Evolutionary conservation across 2,113 vertebrate species (phyloP), one percentile per base, ranked within the genome.

Genomic region (Leptosomus discolor): DNA sequence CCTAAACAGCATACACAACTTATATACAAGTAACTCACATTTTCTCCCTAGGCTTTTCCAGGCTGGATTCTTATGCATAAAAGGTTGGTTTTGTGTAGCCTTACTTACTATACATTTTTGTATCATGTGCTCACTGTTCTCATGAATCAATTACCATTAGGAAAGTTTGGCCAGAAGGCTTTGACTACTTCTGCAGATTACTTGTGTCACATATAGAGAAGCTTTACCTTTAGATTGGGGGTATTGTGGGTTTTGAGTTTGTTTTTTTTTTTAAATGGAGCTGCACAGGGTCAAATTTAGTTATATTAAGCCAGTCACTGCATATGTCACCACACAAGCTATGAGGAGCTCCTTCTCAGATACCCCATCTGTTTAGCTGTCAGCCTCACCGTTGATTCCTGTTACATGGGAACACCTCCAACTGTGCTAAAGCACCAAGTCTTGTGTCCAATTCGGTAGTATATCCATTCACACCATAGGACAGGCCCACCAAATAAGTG

Each of bases 371-470:
- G 12, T 61, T 71, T 30, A 83, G 46, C 53, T 3, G 1, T 8
- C 36, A 48, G 26, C 56, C 29, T 53, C n/a, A 64, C 19, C 48
- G 46, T 5, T 1, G 3, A 34, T 27, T 82, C 56, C 27, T 75
- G 16, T 26, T 29, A 79, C 8, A 32, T 1, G 0, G 36, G 11
- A 78, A 65, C 4, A 3, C 5, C 21, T 67, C 19, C 1, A 0
- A 60, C 26, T 41, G 27, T 6, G 5, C 24, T 68, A 36, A 43
- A 71, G 54, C 37, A 60, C 10, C 0, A 1, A n/a, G 12, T 46
- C 64, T 41, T 46, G 5, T 54, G 41, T 54, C 20, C n/a, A 54
- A 1, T 19, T 36, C 37, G n/a, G 27, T 18, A 82, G 22, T 27
- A 43, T 45, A 71, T 4, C 27, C 34, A 19, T 75, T 75, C 39